A percentile compares a stretch with the other conserved stretches of the same genome.
Conservation (phyloP, 1,140 invertebrate species). For the Anthonomus grandis region DNA sequence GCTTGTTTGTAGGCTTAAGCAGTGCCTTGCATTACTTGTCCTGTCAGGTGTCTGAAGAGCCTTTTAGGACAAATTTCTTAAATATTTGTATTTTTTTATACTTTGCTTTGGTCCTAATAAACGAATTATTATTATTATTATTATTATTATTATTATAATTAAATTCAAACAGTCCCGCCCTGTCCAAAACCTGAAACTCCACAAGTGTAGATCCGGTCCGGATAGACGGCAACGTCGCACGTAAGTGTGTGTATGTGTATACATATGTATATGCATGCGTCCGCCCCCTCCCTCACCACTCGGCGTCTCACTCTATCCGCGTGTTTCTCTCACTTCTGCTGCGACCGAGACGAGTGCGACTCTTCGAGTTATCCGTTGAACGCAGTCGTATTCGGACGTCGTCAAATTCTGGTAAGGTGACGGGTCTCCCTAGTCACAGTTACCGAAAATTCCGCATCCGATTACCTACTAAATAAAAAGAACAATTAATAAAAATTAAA, state of each 20-base stretch:
- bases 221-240: slow-evolving; percentile 30
- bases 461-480: too few relatives aligned
- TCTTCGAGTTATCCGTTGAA: slow-evolving; percentile 11
- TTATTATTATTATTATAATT: too few relatives aligned
- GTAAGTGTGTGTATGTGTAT: slow-evolving; percentile 18
- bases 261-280: slow-evolving; percentile 18
- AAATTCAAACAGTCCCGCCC: too few relatives aligned
- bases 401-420: slow-evolving; percentile 20
- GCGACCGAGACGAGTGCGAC: slow-evolving; percentile 17
- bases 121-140: too few relatives aligned
- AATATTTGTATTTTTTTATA: too few relatives aligned
- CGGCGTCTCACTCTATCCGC: too few relatives aligned
- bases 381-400: slow-evolving; percentile 16
- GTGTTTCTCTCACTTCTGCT: neutral
- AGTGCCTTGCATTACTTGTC: too few relatives aligned
- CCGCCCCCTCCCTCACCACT: slow-evolving; percentile 7
- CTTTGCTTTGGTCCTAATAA: too few relatives aligned
- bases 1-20: too few relatives aligned
- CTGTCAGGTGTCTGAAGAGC: too few relatives aligned
- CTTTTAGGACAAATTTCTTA: too few relatives aligned
- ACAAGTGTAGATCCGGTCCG: slow-evolving; percentile 41
- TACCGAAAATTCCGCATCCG: slow-evolving; percentile 18
- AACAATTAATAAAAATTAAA: too few relatives aligned
- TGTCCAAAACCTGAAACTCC: slow-evolving; percentile 16
- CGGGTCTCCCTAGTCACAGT: slow-evolving; percentile 17